These are phyloP conservation scores for Colostygia pectinataria DNA, from an alignment of 2,888 invertebrate genomes.

Conservation along the genomic window DNA sequence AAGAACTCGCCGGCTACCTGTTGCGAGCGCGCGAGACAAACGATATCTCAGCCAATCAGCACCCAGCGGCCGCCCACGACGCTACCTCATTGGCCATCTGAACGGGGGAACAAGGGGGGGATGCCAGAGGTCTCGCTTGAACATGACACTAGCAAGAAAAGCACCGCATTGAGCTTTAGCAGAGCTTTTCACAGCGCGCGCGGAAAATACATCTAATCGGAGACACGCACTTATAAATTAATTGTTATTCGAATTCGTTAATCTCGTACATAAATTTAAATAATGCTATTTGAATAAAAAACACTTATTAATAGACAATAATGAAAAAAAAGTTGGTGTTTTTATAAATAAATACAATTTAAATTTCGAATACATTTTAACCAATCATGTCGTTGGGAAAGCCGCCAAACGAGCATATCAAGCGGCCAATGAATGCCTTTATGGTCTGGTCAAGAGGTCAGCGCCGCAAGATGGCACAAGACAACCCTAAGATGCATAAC, in stretches of 20 bases:
- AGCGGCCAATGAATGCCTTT: conserved; percentile 97
- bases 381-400: conserved; percentile 70
- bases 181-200: conserved; percentile 75
- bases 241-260: conserved; percentile 26
- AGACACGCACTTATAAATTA: conserved; percentile 26
- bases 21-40: conserved; percentile 79
- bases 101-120: conserved; percentile 58
- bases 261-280: conserved; percentile 5
- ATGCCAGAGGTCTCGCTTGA: conserved; percentile 59
- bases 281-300: background rate
- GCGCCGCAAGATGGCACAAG: conserved; percentile 95
- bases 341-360: conserved; percentile 20
- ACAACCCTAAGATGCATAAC: conserved; percentile 97
- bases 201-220: conserved; percentile 43
- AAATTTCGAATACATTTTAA: conserved; percentile 11
- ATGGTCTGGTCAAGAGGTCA: conserved; percentile 97
- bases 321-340: conserved; percentile 23
- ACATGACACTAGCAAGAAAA: conserved; percentile 78
- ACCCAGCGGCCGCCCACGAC: conserved; percentile 75
- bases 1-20: conserved; percentile 79
- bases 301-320: background rate
- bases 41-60: conserved; percentile 65
- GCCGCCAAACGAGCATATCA: conserved; percentile 89
- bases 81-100: conserved; percentile 62
- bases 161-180: conserved; percentile 80